Evolutionary conservation across 2,113 vertebrate species (phyloP), one percentile per base, ranked within the genome.

Genomic region (Hippocampus barbouri): DNA sequence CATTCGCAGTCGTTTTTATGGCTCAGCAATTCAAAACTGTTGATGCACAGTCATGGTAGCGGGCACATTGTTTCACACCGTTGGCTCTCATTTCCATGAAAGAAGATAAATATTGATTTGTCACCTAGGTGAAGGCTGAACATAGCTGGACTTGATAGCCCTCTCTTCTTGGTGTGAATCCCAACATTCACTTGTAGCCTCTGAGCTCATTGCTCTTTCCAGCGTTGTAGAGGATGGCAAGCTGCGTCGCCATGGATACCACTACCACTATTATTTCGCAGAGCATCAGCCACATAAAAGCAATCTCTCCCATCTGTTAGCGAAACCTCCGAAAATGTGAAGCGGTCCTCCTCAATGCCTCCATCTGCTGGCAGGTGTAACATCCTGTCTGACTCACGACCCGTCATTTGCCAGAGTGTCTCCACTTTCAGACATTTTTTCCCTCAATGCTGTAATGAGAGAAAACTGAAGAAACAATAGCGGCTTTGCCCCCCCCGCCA

Each of bases 361-460:
- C 76, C 72, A 66, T 82, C 73, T 79, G 77, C 57, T 67, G 65
- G 59, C 82, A 77, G 78, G 75, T 74, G 68, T 79, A 80, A 80
- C 76, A 83, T 87, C 76, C 82, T 81, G 82, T 86, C 82, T 85
- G 81, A 84, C 67, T 84, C 79, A 80, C 81, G 76, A 83, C 80
- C 79, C 75, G 84, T 82, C 84, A 83, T 83, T 81, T 87, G 81
- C 71, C 70, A 27, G 69, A 47, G 64, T 59, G 60, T 66, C 77
- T 69, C 70, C 62, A 63, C 70, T 68, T 76, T 25, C 57, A 75
- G 49, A 63, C 60, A 1, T 68, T 76, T 34, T 74, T 40, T 25
- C 61, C 9, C 45, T 25, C 15, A 21, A 25, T 34, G 27, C 64
- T 51, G 47, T 34, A 67, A 68, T 56, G 20, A 20, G 25, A 59